Conservation (phyloP, 1,140 invertebrate genomes). For the Contarinia nasturtii region DNA sequence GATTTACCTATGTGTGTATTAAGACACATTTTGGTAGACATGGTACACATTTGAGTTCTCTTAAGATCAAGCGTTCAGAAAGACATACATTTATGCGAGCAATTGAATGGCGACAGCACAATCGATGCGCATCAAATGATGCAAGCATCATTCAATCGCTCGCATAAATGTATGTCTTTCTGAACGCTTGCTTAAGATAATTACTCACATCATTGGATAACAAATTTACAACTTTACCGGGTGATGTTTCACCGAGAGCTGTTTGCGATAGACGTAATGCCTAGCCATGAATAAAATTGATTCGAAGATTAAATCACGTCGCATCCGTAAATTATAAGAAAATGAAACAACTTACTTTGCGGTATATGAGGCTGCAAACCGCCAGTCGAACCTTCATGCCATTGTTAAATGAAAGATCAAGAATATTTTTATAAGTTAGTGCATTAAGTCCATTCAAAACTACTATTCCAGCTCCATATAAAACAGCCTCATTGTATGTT, state of each 20-base stretch:
- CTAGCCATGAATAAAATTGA: not conserved
- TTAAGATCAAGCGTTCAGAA: too few relatives aligned
- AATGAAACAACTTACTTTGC: slow-evolving; percentile 29
- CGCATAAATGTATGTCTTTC: too few relatives aligned
- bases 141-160: too few relatives aligned
- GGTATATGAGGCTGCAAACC: slow-evolving; percentile 41
- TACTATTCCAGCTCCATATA: slow-evolving; percentile 36
- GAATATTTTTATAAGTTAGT: slow-evolving; percentile 36
- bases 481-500: slow-evolving; percentile 26
- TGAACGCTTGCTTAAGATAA: too few relatives aligned
- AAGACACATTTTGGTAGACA: too few relatives aligned
- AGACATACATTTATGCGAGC: too few relatives aligned
- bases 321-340: too few relatives aligned
- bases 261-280: slow-evolving; percentile 30
- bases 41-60: too few relatives aligned
- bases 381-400: slow-evolving; percentile 38
- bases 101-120: too few relatives aligned
- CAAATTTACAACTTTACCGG: slow-evolving; percentile 48
- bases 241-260: slow-evolving; percentile 53
- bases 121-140: too few relatives aligned
- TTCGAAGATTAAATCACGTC: too few relatives aligned
- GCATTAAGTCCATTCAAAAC: slow-evolving; percentile 28
- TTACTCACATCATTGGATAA: slow-evolving; percentile 42
- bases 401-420: slow-evolving; percentile 35
- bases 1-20: too few relatives aligned